These are phyloP conservation scores for Nymphalis urticae DNA, from an alignment of 2,888 invertebrate species.

Conservation along the genomic window DNA sequence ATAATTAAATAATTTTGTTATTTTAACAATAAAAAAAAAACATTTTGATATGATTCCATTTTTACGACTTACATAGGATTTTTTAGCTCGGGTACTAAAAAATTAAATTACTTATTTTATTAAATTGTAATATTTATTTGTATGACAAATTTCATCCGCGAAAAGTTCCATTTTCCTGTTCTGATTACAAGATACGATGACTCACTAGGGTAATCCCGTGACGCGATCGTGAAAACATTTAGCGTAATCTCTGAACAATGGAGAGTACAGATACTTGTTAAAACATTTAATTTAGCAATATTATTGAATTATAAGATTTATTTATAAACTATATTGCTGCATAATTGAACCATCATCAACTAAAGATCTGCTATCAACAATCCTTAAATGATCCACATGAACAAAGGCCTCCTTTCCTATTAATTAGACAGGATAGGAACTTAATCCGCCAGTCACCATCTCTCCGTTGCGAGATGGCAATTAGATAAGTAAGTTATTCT, in stretches of 20 bases:
- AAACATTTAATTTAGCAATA: background rate
- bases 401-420: background rate
- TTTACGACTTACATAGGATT: too few relatives aligned
- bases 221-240: slow-evolving; percentile 27
- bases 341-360: too few relatives aligned
- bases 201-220: slow-evolving; percentile 38
- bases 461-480: background rate
- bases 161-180: slow-evolving; percentile 36
- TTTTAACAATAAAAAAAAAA: background rate
- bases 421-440: background rate
- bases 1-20: background rate
- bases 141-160: background rate
- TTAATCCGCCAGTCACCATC: background rate
- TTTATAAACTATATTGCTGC: too few relatives aligned
- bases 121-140: background rate
- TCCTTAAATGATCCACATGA: background rate
- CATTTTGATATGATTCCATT: too few relatives aligned
- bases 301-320: too few relatives aligned
- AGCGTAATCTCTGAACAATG: background rate
- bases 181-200: slow-evolving; percentile 33
- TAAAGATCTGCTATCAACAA: background rate
- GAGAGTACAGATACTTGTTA: background rate
- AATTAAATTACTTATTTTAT: background rate
- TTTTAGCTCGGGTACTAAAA: too few relatives aligned
- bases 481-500: background rate